Evolutionary conservation across 2,797 vertebrate genomes (phyloP), one percentile per base, ranked within the genome.

Genomic region (Alcedo quadribrachys): DNA sequence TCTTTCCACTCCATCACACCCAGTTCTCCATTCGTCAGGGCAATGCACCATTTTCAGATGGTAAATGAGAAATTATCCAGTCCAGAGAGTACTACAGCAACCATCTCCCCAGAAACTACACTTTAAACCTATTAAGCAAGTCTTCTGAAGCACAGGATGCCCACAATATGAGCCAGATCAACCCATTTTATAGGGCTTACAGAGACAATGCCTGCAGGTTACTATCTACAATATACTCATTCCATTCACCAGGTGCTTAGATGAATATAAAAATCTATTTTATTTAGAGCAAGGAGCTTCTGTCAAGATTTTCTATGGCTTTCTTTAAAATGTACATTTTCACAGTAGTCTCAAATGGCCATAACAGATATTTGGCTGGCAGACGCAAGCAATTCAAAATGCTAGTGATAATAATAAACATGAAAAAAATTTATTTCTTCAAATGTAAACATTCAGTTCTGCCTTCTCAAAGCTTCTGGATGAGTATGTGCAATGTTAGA

Each of bases 11-110:
- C 90, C 57, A 3, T 63, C 63, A 1, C 53, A 32, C 78, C 63
- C 46, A 3, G 18, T 3, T 73, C 90, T 27, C 81, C 84, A 20
- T 1, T 17, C 1, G 0, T 0, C 13, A 6, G 21, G 46, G 28
- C 24, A 35, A 12, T 0, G 4, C 2, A 0, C 7, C 1, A 1
- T 18, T n/a, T 42, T 53, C 69, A 15, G 40, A 46, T 0, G 37
- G 30, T 3, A 76, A 74, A 93, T 1, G 28, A 43, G 85, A 37
- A 69, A 81, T 79, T 46, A 79, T 22, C 35, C 63, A 21, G 63
- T 30, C 4, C 67, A 5, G 42, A 62, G 67, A 53, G 63, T 16
- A 28, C 32, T 14, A 2, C 33, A 25, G 66, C 67, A n/a, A 8
- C 11, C 51, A 5, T 11, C 43, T 57, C 48, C 25, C 51, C 70